Evolutionary conservation across 1,140 invertebrate species (phyloP).

Genomic region (Zaprionus vittiger): DNA sequence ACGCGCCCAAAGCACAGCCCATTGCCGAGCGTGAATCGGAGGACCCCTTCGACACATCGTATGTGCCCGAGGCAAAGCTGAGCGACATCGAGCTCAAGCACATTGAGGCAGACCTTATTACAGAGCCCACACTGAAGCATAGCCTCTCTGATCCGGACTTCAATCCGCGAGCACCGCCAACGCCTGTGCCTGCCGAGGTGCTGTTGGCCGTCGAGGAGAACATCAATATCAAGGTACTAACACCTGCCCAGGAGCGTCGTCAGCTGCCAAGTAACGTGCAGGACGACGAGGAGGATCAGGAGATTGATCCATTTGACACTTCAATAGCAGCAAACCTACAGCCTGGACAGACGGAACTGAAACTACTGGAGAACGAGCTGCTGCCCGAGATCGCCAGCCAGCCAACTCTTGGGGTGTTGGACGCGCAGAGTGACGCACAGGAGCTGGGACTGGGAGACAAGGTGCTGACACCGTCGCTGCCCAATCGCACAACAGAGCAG

Average conservation of each 20-base stretch:
- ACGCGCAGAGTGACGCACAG: conserved; percentile 82
- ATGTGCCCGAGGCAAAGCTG: conserved; percentile 88
- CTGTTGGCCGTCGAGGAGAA: conserved; percentile 87
- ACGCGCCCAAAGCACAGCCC: conserved; percentile 86
- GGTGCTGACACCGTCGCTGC: conserved; percentile 78
- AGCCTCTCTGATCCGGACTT: conserved; percentile 87
- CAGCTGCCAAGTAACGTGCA: conserved; percentile 43
- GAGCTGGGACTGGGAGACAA: conserved; percentile 82
- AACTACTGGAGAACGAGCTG: conserved; percentile 86
- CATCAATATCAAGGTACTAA: conserved; percentile 88
- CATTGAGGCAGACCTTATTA: conserved; percentile 88
- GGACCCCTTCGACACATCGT: conserved; percentile 94
- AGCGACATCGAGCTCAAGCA: conserved; percentile 90
- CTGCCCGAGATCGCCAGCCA: conserved; percentile 68
- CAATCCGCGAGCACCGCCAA: conserved; percentile 85
- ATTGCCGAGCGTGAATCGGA: conserved; percentile 86
- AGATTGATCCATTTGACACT: conserved; percentile 91
- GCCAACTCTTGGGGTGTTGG: conserved; percentile 68
- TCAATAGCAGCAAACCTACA: conserved; percentile 90
- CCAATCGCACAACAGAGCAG: conserved; percentile 41
- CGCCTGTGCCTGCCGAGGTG: conserved; percentile 85
- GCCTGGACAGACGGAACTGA: conserved; percentile 91
- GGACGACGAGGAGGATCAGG: conserved; percentile 37
- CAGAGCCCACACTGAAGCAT: conserved; percentile 70
- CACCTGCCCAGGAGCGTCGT: conserved; percentile 85